Evolutionary conservation across 2,797 vertebrate species (phyloP).

Genomic region (Heliangelus exortis): DNA sequence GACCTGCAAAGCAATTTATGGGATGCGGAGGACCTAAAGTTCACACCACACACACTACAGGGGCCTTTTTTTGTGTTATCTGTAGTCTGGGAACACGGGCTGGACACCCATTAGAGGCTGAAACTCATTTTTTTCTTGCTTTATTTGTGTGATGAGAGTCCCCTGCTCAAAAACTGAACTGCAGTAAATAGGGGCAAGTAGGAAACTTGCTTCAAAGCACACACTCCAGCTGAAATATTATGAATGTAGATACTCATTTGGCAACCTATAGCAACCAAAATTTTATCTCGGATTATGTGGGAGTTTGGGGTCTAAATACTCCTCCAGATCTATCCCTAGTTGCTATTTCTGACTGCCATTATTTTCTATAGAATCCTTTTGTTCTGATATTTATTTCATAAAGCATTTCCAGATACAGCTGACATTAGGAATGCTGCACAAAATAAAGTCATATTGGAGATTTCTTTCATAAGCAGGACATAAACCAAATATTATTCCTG

Average conservation of each 20-base stretch:
- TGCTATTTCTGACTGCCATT: not conserved
- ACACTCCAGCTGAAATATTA: not conserved
- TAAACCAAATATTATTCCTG: not conserved
- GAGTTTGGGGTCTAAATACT: not conserved
- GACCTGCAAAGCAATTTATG: not conserved
- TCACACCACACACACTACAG: not conserved
- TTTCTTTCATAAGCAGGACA: not conserved
- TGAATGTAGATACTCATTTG: not conserved
- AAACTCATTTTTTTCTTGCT: not conserved
- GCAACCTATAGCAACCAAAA: not conserved
- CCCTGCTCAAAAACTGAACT: not conserved
- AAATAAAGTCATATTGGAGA: not conserved
- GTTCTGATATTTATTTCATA: not conserved
- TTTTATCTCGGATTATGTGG: not conserved
- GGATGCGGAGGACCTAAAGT: not conserved
- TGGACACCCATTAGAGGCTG: not conserved
- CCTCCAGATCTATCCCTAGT: not conserved
- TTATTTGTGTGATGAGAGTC: not conserved
- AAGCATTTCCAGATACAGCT: conserved; percentile 11
- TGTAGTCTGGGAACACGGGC: not conserved
- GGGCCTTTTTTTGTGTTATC: not conserved
- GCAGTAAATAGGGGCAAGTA: not conserved
- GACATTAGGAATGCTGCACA: not conserved
- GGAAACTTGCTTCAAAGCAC: not conserved
- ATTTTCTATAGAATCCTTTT: not conserved